Conservation (phyloP, 2,888 invertebrate species). For the Proisotoma minuta region DNA sequence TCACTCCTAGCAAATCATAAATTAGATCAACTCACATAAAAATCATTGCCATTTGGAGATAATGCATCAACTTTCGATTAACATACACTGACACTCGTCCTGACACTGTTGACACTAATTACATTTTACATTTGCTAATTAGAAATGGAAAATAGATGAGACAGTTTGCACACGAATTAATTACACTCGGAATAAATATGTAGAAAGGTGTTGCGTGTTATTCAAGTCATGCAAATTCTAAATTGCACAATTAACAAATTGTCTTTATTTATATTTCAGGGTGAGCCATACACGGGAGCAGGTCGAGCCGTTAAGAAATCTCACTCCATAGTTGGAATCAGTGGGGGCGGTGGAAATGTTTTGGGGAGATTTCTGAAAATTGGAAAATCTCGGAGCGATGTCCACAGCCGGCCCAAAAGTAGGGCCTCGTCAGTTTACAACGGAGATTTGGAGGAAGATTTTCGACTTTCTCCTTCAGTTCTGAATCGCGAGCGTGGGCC, state of each 20-base stretch:
- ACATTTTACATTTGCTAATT: no score
- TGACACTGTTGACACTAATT: no score
- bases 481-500: slow-evolving; percentile 29
- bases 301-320: slow-evolving; percentile 9
- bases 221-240: no score
- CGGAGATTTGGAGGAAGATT: slow-evolving; percentile 37
- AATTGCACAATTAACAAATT: background rate
- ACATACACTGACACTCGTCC: no score
- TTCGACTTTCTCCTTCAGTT: slow-evolving; percentile 36
- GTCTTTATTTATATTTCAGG: background rate
- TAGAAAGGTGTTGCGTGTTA: no score
- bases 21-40: slow-evolving; percentile 1
- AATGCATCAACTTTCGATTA: no score
- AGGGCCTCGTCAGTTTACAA: background rate
- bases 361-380: slow-evolving; percentile 45
- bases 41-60: slow-evolving; percentile 4
- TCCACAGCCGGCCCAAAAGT: slow-evolving; percentile 15
- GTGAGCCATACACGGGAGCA: background rate
- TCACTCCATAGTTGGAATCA: slow-evolving; percentile 10
- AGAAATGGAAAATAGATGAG: no score
- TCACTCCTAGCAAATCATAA: slow-evolving; percentile 1
- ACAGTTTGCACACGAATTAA: no score
- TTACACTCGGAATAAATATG: no score
- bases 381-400: slow-evolving; percentile 47
- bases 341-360: slow-evolving; percentile 23